phyloP scores from a whole-genome alignment of 2,113 vertebrate species.

The Hipposideros armiger region DNA sequence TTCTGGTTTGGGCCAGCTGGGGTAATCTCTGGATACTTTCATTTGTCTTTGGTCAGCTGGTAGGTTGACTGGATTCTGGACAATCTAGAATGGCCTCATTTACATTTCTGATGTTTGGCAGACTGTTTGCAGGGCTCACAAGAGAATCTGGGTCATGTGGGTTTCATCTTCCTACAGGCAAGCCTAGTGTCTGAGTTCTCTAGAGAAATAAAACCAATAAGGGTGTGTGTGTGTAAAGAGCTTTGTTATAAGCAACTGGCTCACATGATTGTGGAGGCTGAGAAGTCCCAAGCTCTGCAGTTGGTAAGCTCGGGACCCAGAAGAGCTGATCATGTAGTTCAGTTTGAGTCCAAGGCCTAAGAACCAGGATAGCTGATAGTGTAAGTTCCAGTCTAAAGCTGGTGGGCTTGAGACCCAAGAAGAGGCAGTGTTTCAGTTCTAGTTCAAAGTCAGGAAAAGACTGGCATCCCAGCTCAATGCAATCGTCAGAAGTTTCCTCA shows the following conservation, averaged over 20 bases:
- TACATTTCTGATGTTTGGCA: background rate
- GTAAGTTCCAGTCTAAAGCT: background rate
- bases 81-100: background rate
- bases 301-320: background rate
- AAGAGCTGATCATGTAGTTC: background rate
- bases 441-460: background rate
- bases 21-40: background rate
- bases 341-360: background rate
- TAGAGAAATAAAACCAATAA: background rate
- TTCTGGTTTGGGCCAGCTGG: background rate
- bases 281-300: background rate
- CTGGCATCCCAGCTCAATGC: background rate
- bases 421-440: background rate
- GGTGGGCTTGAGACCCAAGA: background rate
- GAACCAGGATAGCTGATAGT: background rate
- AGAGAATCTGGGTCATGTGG: background rate
- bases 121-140: background rate
- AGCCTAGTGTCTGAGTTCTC: background rate
- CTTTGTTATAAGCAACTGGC: conserved; percentile 5
- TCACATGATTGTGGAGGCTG: background rate
- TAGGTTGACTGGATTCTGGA: background rate
- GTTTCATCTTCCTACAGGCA: background rate
- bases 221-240: background rate
- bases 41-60: background rate
- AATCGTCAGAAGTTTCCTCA: background rate